Base-by-base conservation (phyloP, 2,113 vertebrate genomes). In the Gymnogyps californianus region DNA sequence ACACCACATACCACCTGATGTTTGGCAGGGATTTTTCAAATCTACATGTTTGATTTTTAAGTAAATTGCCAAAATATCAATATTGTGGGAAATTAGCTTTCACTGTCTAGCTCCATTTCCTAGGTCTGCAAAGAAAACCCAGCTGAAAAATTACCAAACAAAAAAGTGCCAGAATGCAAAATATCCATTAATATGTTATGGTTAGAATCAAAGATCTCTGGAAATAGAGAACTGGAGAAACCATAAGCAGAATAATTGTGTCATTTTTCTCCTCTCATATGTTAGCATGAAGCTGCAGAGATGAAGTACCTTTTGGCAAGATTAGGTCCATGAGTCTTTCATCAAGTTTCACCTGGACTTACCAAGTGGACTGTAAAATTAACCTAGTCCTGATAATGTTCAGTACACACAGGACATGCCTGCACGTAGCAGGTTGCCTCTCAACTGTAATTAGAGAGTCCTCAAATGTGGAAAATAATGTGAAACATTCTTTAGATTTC, bases 361-460 rank as follows among this genome's bases (percentile, higher is more conserved):
- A 51, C 57, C 29, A 87, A 85, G 75, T 20, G 54, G 54, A 93
- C 24, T 83, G 25, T 75, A 93, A 91, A 94, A 84, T 93, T 94
- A 67, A 70, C 62, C 66, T 95, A 57, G 66, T 52, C 64, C n/a
- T 36, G 76, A 55, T 90, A 83, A 81, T 59, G 34, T 44, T 65
- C 44, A 88, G 7, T 32, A 79, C 17, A 59, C 84, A 49, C 10
- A 75, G 86, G 72, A 58, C 24, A 64, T 58, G 52, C 31, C 54
- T 66, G 62, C 38, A 18, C 21, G 59, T 5, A 31, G 16, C 44
- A 89, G 13, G 21, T 58, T 86, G 2, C 26, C n/a, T 86, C 88
- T 95, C 61, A 75, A 24, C 34, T 94, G 24, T 81, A 83, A 82
- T 94, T 95, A 87, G 75, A 92, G 66, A 81, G 52, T 89, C 47